These are phyloP conservation scores for Lasius platythorax DNA, from an alignment of 2,888 invertebrate species.

Conservation along the genomic window DNA sequence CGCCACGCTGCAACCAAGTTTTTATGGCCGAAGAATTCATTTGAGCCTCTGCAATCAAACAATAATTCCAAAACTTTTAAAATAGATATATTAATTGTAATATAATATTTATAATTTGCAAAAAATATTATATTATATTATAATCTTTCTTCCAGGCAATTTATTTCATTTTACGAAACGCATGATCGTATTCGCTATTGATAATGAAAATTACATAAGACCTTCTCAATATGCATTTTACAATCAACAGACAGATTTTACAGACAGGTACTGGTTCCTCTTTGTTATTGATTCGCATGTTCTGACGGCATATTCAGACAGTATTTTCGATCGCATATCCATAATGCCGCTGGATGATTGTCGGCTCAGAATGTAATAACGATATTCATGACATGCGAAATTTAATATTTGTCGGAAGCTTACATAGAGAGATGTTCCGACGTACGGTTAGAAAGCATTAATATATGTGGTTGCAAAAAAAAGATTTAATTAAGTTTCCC, in stretches of 20 bases:
- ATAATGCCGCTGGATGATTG: slow-evolving; percentile 27
- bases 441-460: neutral
- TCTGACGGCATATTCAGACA: slow-evolving; percentile 9
- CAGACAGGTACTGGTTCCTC: neutral
- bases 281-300: slow-evolving; percentile 39
- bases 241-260: neutral
- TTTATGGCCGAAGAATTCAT: slow-evolving; percentile 87
- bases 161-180: neutral
- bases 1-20: slow-evolving; percentile 88
- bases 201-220: slow-evolving; percentile 10
- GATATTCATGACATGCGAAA: slow-evolving; percentile 49
- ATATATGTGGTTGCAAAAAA: neutral
- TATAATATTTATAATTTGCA: neutral
- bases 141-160: neutral
- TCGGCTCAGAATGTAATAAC: slow-evolving; percentile 5
- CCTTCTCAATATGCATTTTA: neutral
- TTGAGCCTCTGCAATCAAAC: slow-evolving; percentile 85
- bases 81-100: neutral
- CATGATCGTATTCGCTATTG: neutral
- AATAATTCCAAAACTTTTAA: neutral
- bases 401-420: slow-evolving; percentile 22
- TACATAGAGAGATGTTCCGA: neutral
- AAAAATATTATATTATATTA: neutral
- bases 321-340: slow-evolving; percentile 47
- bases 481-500: neutral